A percentile compares a stretch with the other conserved stretches of the same genome.
phyloP scores from a whole-genome alignment of 2,113 vertebrate species.

The Mirza zaza region DNA sequence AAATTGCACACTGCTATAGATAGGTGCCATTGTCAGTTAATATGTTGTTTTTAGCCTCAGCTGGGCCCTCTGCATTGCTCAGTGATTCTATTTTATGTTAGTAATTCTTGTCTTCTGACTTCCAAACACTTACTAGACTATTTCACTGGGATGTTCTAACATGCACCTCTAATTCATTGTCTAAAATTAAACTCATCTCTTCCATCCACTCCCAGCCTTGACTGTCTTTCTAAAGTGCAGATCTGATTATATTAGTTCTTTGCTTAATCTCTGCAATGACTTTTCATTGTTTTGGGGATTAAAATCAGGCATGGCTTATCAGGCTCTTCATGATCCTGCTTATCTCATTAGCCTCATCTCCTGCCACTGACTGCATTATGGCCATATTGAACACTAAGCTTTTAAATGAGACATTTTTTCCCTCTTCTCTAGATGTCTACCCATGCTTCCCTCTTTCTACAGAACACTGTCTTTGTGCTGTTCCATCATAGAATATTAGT shows the following conservation, averaged over 20 bases:
- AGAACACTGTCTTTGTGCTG: background rate
- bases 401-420: background rate
- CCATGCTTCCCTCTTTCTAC: background rate
- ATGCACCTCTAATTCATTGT: background rate
- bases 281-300: background rate
- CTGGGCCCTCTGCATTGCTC: background rate
- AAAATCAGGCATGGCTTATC: background rate
- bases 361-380: background rate
- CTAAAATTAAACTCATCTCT: background rate
- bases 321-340: background rate
- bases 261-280: background rate
- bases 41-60: background rate
- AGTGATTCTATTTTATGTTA: background rate
- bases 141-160: background rate
- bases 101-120: background rate
- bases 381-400: background rate
- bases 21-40: background rate
- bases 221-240: background rate
- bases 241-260: background rate
- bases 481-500: background rate
- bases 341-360: background rate
- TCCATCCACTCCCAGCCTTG: background rate
- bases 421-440: background rate
- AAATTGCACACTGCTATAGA: background rate
- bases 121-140: background rate